phyloP scores from a whole-genome alignment of 2,113 vertebrate species.

The Eretmochelys imbricata region DNA sequence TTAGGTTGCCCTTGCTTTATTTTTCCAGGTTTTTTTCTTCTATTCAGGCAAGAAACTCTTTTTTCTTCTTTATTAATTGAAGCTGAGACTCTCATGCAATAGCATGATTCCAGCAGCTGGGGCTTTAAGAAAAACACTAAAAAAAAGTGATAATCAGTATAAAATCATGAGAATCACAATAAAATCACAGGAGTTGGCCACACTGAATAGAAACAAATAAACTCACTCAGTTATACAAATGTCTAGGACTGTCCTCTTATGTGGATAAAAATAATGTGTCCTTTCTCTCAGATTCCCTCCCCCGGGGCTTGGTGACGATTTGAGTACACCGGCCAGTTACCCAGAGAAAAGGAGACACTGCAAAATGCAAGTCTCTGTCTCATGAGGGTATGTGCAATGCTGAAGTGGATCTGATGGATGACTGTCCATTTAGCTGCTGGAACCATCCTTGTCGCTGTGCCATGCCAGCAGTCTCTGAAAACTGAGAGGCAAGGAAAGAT shows the following conservation, averaged over 20 bases:
- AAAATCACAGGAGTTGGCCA: background rate
- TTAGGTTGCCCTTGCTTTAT: no score
- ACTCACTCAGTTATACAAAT: background rate
- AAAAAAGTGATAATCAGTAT: no score
- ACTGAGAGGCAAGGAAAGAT: background rate
- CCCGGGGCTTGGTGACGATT: background rate
- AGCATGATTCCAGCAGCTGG: background rate
- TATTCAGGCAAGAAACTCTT: background rate
- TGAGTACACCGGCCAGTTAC: background rate
- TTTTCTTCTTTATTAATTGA: no score
- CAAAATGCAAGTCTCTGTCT: background rate
- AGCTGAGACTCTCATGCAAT: background rate
- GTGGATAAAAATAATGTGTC: background rate
- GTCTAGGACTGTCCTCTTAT: background rate
- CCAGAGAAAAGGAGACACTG: background rate
- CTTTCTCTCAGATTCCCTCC: background rate
- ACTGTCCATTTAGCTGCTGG: background rate
- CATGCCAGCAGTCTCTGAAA: background rate
- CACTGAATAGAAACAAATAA: background rate
- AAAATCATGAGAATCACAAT: background rate
- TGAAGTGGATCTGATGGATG: background rate
- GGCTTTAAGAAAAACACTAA: background rate
- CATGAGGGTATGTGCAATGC: background rate
- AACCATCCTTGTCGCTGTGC: background rate
- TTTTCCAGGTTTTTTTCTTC: background rate